These are phyloP conservation scores for Bettongia penicillata DNA, from an alignment of 2,113 vertebrate species.

Conservation along the genomic window DNA sequence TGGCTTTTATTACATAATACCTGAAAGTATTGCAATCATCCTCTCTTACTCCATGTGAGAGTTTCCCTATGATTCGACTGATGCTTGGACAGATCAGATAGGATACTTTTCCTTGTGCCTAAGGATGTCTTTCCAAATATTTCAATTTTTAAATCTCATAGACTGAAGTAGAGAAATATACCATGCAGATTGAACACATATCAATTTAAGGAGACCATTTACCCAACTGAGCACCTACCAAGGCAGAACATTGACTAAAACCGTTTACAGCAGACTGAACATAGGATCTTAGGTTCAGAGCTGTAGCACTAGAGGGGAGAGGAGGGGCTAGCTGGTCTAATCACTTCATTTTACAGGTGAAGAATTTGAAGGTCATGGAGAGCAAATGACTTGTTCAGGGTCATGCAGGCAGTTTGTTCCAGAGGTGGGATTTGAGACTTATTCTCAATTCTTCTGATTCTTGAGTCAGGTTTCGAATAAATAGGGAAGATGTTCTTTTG, in stretches of 20 bases:
- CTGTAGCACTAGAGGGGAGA: neutral
- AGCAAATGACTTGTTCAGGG: neutral
- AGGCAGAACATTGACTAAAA: neutral
- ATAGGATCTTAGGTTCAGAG: neutral
- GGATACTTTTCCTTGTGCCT: neutral
- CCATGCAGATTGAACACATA: slow-evolving; percentile 9
- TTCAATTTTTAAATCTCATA: slow-evolving; percentile 29
- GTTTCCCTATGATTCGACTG: slow-evolving; percentile 1
- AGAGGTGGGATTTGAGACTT: neutral
- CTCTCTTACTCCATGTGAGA: neutral
- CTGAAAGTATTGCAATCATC: slow-evolving; percentile 11
- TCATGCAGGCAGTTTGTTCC: neutral
- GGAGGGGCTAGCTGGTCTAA: neutral
- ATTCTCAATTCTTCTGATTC: neutral
- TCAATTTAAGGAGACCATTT: neutral
- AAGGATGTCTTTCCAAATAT: slow-evolving; percentile 30
- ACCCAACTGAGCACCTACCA: slow-evolving; percentile 10
- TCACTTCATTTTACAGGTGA: neutral
- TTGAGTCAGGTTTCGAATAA: neutral
- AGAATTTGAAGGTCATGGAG: neutral
- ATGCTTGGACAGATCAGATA: neutral
- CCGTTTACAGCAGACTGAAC: neutral
- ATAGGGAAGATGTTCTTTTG: neutral
- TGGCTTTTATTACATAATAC: neutral
- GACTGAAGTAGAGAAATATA: neutral